Evolutionary conservation across 2,888 invertebrate genomes (phyloP).

Genomic region (Sepiola atlantica): DNA sequence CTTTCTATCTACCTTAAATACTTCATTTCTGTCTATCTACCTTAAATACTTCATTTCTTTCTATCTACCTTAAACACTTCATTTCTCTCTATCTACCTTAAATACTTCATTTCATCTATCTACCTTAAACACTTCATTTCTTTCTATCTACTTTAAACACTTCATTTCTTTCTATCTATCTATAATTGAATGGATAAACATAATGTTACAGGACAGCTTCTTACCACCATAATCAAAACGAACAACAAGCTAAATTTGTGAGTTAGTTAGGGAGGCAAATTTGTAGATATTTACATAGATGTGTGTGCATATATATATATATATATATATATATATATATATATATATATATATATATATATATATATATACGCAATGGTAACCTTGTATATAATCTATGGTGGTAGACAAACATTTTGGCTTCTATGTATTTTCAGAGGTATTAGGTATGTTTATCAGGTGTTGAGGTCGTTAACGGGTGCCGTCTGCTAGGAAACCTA

Average conservation of each 20-base stretch:
- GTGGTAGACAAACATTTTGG: not conserved
- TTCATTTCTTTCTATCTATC: not conserved
- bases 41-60: no score
- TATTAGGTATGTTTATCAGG: not conserved
- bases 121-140: no score
- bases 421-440: not conserved
- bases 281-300: not conserved
- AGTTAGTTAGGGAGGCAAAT: not conserved
- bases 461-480: not conserved
- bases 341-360: not conserved
- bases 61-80: no score
- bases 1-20: no score
- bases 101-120: no score
- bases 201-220: no score
- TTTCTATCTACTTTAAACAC: no score
- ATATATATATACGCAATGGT: not conserved
- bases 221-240: no score
- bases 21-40: no score
- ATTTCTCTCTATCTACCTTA: no score
- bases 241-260: no score
- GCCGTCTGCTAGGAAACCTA: not conserved
- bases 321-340: not conserved
- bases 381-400: not conserved
- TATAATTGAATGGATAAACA: no score
- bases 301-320: not conserved